Percentiles rank a stretch among this genome's conserved stretches.
Evolutionary conservation across 2,888 invertebrate genomes (phyloP).

Genomic region (Melangyna quadrimaculata): DNA sequence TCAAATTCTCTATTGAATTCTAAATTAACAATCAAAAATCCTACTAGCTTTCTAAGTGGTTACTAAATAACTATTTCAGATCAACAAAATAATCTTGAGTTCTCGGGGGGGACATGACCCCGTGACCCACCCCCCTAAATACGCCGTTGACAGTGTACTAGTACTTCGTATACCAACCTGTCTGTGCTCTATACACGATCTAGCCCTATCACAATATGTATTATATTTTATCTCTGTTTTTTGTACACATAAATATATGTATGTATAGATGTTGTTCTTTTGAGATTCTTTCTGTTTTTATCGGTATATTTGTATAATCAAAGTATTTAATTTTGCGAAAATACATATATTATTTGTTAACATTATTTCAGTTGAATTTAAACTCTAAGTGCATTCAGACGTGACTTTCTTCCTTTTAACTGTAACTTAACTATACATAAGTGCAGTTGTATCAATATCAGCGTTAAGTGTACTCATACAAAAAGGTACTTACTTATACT

Average conservation of each 20-base stretch:
- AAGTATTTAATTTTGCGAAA: not conserved
- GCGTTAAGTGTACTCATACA: not conserved
- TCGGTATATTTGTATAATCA: not conserved
- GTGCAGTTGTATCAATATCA: not conserved
- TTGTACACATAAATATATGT: no score
- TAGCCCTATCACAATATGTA: not conserved
- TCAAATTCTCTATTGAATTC: no score
- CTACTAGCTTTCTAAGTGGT: no score
- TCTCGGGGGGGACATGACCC: no score
- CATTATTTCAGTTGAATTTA: slow-evolving; percentile 39
- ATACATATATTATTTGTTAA: not conserved
- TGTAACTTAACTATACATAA: not conserved
- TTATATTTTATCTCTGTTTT: not conserved
- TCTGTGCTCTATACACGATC: not conserved
- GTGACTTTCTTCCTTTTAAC: slow-evolving; percentile 29
- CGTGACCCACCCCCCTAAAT: no score
- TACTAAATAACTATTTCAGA: no score
- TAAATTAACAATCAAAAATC: no score
- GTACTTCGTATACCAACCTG: no score
- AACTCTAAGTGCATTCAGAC: slow-evolving; percentile 57
- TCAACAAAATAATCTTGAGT: no score
- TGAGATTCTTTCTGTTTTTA: not conserved
- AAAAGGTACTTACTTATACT: slow-evolving; percentile 49
- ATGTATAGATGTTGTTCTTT: not conserved
- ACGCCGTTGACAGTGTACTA: no score